A percentile compares a stretch with the other conserved stretches of the same genome.
Evolutionary conservation across 2,113 vertebrate genomes (phyloP).

Genomic region (Lophotis ruficrista): DNA sequence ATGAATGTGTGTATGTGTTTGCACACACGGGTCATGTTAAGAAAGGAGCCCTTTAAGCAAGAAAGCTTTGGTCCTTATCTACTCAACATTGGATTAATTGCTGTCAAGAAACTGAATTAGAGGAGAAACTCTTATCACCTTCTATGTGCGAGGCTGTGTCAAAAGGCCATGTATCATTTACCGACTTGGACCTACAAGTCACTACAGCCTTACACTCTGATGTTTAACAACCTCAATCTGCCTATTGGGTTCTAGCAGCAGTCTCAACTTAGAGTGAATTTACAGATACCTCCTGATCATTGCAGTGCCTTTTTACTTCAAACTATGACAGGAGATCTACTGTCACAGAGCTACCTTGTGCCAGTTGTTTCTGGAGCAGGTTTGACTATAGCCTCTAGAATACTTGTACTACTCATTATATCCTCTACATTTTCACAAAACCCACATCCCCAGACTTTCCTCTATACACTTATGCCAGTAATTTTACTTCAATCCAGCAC

Average conservation of each 20-base stretch:
- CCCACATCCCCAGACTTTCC: neutral
- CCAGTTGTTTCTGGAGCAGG: neutral
- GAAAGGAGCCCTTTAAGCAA: neutral
- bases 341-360: neutral
- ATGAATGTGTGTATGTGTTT: no score
- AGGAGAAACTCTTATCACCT: neutral
- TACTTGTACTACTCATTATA: neutral
- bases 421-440: neutral
- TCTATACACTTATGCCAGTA: neutral
- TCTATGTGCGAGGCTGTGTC: neutral
- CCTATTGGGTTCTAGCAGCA: neutral
- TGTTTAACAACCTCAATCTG: neutral
- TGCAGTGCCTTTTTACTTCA: neutral
- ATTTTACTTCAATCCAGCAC: neutral
- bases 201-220: neutral
- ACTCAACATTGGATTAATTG: neutral
- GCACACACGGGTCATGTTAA: neutral
- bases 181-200: neutral
- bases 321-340: neutral
- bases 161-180: neutral
- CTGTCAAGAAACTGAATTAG: neutral
- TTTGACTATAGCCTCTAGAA: neutral
- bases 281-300: neutral
- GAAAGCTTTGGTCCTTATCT: neutral
- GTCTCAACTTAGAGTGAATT: neutral